These are phyloP conservation scores for Salmo trutta DNA, from an alignment of 2,797 vertebrate species.

Conservation along the genomic window DNA sequence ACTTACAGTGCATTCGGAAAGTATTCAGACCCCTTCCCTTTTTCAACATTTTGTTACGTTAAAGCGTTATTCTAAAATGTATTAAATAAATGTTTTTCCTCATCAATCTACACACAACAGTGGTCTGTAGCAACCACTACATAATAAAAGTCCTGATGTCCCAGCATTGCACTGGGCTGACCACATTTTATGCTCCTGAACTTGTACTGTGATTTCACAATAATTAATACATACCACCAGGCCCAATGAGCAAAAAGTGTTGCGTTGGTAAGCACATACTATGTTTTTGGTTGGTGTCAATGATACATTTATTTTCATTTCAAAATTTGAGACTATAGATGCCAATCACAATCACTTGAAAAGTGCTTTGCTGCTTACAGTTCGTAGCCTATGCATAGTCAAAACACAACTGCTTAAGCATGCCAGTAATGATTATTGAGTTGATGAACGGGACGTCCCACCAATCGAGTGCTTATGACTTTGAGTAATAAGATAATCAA, in stretches of 20 bases:
- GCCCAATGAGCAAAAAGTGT: neutral
- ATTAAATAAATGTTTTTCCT: too few species aligned
- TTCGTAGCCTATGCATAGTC: neutral
- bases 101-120: too few species aligned
- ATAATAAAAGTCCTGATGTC: slow-evolving; percentile 1
- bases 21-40: too few species aligned
- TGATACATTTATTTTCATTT: slow-evolving; percentile 5
- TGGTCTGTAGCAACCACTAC: neutral
- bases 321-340: neutral
- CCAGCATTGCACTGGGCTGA: neutral
- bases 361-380: neutral
- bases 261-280: neutral
- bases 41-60: neutral
- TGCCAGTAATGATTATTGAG: neutral
- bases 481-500: too few species aligned
- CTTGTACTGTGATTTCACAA: neutral
- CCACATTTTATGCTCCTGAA: neutral
- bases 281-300: neutral
- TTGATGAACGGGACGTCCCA: neutral
- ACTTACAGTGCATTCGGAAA: too few species aligned
- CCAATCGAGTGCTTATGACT: neutral
- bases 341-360: neutral
- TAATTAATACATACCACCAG: neutral
- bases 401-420: neutral
- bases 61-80: too few species aligned